Base-by-base conservation (phyloP, 2,888 invertebrate genomes). In the Idaea aversata region DNA sequence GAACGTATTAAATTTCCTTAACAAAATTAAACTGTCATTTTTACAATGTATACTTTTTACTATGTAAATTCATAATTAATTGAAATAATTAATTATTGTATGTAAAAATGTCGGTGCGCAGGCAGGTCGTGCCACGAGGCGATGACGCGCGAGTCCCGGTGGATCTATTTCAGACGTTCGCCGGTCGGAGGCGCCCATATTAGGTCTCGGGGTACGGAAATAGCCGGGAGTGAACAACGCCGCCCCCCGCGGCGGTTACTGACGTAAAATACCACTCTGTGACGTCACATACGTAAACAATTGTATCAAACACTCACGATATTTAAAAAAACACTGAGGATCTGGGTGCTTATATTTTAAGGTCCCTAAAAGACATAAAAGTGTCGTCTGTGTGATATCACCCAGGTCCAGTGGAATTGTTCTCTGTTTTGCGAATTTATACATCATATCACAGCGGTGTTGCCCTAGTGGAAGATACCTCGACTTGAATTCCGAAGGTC, bases 101-200 rank as follows among this genome's bases (percentile, higher is more conserved):
- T 15, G n/a, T 15, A 10, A 15, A 34, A 5, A 59, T 72, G 61
- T 63, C 66, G 59, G 38, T 57, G 61, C 10, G 61, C 62, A 61
- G 25, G 59, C 60, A 47, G 47, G 47, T 62, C 38, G 16, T 5
- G 64, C 65, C 65, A 47, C 34, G 64, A 38, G 75, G 64, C 78
- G 77, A 77, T 81, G 83, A 79, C 82, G 82, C 79, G 74, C 82
- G 78, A 75, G 75, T 77, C 79, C 79, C 77, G 75, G 6, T 47
- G 47, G 74, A 74, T 86, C 88, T 92, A 91, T 90, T 89, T 86
- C 88, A 88, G 80, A 82, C 80, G 81, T 84, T 85, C 83, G 82
- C 87, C 84, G 85, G 88, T 88, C 92, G 86, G 67, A 88, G 47
- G 90, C 80, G 86, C 85, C 93, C 93, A 91, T 93, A 93, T 93